A percentile compares a stretch with the other conserved stretches of the same genome.
Conservation (phyloP, 2,113 vertebrate species). For the Campylorhamphus procurvoides region DNA sequence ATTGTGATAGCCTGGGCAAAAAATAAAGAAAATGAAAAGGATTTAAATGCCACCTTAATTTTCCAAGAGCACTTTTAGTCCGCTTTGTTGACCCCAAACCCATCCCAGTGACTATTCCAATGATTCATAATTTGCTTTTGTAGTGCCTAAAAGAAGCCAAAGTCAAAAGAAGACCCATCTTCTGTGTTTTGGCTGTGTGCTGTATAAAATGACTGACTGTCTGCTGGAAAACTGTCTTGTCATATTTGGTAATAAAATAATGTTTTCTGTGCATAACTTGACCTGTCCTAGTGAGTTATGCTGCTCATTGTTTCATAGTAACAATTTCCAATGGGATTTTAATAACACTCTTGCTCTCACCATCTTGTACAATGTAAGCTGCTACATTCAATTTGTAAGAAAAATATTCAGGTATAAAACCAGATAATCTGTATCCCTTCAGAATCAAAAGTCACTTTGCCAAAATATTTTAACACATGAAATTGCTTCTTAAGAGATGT, state of each 20-base stretch:
- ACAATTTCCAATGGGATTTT: slow-evolving; percentile 75
- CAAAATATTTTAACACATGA: slow-evolving; percentile 84
- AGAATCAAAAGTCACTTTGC: slow-evolving; percentile 82
- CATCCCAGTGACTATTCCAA: not conserved
- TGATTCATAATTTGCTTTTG: not conserved
- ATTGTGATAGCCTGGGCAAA: fast-evolving
- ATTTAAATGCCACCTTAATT: not conserved
- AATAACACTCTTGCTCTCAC: slow-evolving; percentile 68
- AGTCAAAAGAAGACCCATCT: slow-evolving; percentile 14
- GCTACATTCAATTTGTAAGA: slow-evolving; percentile 72
- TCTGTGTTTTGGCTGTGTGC: slow-evolving; percentile 27
- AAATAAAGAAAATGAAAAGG: fast-evolving
- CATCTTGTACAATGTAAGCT: slow-evolving; percentile 44
- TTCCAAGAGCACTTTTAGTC: not conserved
- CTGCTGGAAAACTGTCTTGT: slow-evolving; percentile 66
- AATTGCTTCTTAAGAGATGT: slow-evolving; percentile 83
- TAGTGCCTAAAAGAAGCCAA: not conserved
- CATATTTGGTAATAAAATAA: slow-evolving; percentile 73
- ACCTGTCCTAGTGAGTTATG: slow-evolving; percentile 66
- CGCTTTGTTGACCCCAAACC: not conserved
- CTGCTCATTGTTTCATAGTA: slow-evolving; percentile 58
- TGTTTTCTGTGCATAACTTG: slow-evolving; percentile 69
- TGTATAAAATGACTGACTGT: slow-evolving; percentile 65
- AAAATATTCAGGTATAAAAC: slow-evolving; percentile 83
- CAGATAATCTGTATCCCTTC: slow-evolving; percentile 78